Evolutionary conservation across 2,797 vertebrate species (phyloP).

Genomic region (Amblyopsis hoosieri): DNA sequence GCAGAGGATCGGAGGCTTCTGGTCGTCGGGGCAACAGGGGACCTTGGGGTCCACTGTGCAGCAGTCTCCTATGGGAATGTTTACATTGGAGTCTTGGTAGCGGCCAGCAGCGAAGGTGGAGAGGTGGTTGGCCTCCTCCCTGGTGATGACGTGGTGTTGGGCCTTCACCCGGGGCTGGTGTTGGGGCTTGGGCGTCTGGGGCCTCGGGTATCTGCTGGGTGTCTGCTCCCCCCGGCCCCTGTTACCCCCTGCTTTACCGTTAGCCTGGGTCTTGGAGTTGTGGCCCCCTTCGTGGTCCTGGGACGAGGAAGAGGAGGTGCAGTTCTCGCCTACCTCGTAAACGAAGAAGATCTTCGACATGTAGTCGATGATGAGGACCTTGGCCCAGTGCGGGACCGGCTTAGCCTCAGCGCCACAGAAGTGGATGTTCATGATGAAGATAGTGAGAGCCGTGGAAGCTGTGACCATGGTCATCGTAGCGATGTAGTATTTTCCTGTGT

Average conservation of each 20-base stretch:
- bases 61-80: conserved; percentile 58
- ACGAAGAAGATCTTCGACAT: conserved; percentile 96
- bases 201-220: conserved; percentile 40
- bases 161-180: conserved; percentile 53
- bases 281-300: conserved; percentile 46
- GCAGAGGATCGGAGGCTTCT: conserved; percentile 62
- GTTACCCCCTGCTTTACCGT: conserved; percentile 53
- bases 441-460: conserved; percentile 93
- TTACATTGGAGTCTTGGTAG: conserved; percentile 62
- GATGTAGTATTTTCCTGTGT: conserved; percentile 84
- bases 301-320: conserved; percentile 70
- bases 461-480: conserved; percentile 98
- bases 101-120: conserved; percentile 49
- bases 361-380: conserved; percentile 93
- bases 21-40: conserved; percentile 65
- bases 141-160: conserved; percentile 63
- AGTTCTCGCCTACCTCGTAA: conserved; percentile 95
- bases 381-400: conserved; percentile 94
- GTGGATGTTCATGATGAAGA: conserved; percentile 99
- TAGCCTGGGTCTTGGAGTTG: conserved; percentile 37
- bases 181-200: conserved; percentile 59
- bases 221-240: conserved; percentile 28
- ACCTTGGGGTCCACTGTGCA: conserved; percentile 44
- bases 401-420: conserved; percentile 95
- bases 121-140: conserved; percentile 55